Evolutionary conservation across 2,797 vertebrate genomes (phyloP).

Genomic region (Paguma larvata): DNA sequence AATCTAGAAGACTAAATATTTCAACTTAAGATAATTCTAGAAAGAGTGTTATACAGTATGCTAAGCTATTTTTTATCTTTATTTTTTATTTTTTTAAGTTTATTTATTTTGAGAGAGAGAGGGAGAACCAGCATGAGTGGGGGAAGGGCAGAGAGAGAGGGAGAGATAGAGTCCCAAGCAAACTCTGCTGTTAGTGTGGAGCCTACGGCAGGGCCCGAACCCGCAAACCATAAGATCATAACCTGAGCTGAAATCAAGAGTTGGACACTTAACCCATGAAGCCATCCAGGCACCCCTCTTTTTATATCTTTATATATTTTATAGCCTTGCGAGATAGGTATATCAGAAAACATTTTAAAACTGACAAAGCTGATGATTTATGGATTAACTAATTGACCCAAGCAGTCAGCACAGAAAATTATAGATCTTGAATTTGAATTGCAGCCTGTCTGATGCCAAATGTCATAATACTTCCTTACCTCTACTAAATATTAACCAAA

Average conservation of each 20-base stretch:
- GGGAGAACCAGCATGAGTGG: no score
- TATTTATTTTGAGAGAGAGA: no score
- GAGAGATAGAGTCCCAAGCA: no score
- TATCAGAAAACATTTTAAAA: neutral
- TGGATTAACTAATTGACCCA: neutral
- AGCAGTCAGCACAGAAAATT: neutral
- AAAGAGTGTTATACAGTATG: neutral
- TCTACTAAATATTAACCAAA: slow-evolving; percentile 11
- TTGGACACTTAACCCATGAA: no score
- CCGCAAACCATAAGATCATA: no score
- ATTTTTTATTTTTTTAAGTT: no score
- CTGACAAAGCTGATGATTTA: neutral
- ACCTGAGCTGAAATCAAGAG: no score
- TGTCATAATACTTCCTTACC: neutral
- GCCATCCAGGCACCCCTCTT: neutral
- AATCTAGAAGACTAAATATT: neutral
- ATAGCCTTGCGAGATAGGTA: neutral
- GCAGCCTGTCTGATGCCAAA: neutral
- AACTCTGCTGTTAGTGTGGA: no score
- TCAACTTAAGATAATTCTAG: neutral
- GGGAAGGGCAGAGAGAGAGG: no score
- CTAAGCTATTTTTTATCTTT: neutral
- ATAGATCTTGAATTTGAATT: neutral
- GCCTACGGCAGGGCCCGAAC: no score
- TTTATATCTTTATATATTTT: neutral